Evolutionary conservation across 2,888 invertebrate species (phyloP).

Genomic region (Epiblema foenella): DNA sequence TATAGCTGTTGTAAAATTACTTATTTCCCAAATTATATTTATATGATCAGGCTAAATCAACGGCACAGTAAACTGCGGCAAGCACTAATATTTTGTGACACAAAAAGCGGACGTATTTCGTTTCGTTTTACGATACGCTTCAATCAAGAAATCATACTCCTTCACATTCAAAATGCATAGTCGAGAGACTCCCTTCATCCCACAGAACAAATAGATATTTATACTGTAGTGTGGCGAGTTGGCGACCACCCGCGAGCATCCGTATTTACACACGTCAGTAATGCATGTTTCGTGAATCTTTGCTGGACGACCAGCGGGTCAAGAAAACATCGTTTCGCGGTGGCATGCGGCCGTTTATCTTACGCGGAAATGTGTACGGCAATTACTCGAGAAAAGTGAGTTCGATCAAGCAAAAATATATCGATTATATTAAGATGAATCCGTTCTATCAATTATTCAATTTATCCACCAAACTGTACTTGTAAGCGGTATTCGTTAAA

Average conservation of each 20-base stretch:
- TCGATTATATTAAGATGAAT: too few species aligned
- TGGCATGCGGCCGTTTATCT: slow-evolving; percentile 16
- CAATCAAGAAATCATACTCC: background rate
- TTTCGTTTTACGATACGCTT: background rate
- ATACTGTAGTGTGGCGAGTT: background rate
- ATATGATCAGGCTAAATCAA: too few species aligned
- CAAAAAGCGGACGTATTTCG: too few species aligned
- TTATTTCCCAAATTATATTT: too few species aligned
- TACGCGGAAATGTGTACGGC: background rate
- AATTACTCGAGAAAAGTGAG: background rate
- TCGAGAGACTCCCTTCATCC: background rate
- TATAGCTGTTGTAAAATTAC: too few species aligned
- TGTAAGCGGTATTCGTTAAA: too few species aligned
- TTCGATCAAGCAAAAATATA: background rate
- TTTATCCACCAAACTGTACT: too few species aligned
- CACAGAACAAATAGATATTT: background rate
- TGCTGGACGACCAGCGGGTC: background rate
- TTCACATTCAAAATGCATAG: background rate
- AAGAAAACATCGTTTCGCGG: slow-evolving; percentile 1
- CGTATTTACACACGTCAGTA: slow-evolving; percentile 22
- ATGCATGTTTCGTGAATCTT: slow-evolving; percentile 9
- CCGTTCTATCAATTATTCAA: too few species aligned
- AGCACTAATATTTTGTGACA: too few species aligned
- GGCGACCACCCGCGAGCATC: slow-evolving; percentile 22
- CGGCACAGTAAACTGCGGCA: too few species aligned